Evolutionary conservation across 2,888 invertebrate species (phyloP).

Genomic region (Caenorhabditis sinica): DNA sequence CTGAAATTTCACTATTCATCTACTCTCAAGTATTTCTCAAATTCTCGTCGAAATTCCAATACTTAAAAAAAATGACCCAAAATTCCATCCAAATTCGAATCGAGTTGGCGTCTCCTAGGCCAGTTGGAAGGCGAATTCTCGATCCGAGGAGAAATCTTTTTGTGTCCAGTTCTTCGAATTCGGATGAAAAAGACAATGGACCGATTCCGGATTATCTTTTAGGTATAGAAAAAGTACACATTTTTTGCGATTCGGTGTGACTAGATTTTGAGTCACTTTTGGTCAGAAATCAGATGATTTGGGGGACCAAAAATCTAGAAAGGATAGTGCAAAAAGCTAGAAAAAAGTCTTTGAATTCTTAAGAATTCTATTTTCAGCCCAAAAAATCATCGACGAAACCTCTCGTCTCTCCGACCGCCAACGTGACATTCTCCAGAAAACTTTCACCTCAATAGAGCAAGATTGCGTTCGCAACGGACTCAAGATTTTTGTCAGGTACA

Average conservation of each 20-base stretch:
- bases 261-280: too few species aligned
- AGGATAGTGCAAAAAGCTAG: not conserved
- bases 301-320: not conserved
- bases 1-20: too few species aligned
- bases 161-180: not conserved
- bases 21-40: too few species aligned
- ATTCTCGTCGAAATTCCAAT: not conserved
- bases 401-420: conserved; percentile 72
- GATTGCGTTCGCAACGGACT: conserved; percentile 73
- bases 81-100: conserved; percentile 29
- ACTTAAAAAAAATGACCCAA: not conserved
- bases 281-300: not conserved
- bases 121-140: not conserved
- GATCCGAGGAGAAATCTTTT: conserved; percentile 2
- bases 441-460: conserved; percentile 72
- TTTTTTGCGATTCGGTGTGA: too few species aligned
- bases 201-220: conserved; percentile 17
- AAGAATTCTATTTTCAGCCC: conserved; percentile 63
- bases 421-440: conserved; percentile 71
- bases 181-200: not conserved
- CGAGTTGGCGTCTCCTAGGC: conserved; percentile 20
- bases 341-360: conserved; percentile 10
- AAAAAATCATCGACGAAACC: conserved; percentile 70
- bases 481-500: conserved; percentile 74
- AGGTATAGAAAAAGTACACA: conserved; percentile 2